Percentiles rank a stretch among this genome's conserved stretches.
These are phyloP conservation scores for Labeo catla DNA, from an alignment of 2,113 vertebrate genomes.

Conservation along the genomic window DNA sequence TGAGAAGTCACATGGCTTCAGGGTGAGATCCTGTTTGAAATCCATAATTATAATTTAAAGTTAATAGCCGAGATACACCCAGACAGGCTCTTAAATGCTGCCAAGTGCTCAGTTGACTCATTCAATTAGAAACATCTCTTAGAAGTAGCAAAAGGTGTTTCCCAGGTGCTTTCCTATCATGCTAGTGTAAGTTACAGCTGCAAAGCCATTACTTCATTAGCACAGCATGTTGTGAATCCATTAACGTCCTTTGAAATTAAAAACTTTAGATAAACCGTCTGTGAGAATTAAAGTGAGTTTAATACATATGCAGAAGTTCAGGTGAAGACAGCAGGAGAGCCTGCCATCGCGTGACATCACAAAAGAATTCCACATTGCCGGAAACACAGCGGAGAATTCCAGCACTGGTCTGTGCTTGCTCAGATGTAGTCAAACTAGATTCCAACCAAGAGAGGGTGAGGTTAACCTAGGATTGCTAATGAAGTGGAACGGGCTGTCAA, in stretches of 20 bases:
- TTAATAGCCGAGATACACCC: not conserved
- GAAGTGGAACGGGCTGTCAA: slow-evolving; percentile 56
- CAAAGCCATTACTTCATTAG: not conserved
- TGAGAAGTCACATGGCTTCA: not conserved
- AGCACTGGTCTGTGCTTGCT: slow-evolving; percentile 77
- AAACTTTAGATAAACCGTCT: too few species aligned
- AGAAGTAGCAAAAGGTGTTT: not conserved
- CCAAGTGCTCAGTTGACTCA: not conserved
- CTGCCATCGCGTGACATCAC: slow-evolving; percentile 64
- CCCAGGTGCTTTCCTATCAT: not conserved
- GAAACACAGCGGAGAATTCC: slow-evolving; percentile 69
- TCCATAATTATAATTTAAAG: not conserved
- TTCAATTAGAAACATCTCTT: not conserved
- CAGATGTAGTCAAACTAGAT: slow-evolving; percentile 73
- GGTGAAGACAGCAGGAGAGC: not conserved
- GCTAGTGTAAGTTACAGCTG: not conserved
- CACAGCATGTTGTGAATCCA: not conserved
- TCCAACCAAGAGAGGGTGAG: slow-evolving; percentile 61
- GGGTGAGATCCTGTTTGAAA: not conserved
- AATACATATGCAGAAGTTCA: not conserved
- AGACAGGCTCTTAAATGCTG: not conserved
- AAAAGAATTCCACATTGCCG: slow-evolving; percentile 64
- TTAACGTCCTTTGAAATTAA: not conserved
- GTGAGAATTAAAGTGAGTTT: not conserved
- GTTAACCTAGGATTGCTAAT: slow-evolving; percentile 60